Evolutionary conservation across 2,113 vertebrate genomes (phyloP).

Genomic region (Elephantulus edwardii): DNA sequence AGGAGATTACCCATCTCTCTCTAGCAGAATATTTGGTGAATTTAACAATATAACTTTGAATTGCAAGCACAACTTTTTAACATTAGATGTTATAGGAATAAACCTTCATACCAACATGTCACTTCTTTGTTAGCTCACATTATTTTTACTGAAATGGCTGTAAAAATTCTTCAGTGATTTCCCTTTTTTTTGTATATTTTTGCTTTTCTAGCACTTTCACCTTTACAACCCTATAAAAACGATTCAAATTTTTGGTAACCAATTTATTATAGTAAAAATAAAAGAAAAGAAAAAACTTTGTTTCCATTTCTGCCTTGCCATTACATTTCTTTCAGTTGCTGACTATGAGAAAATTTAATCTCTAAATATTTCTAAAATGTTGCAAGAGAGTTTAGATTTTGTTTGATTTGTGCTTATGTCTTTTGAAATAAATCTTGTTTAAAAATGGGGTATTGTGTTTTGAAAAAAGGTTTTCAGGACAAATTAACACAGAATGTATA

Average conservation of each 20-base stretch:
- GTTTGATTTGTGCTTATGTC: conserved; percentile 25
- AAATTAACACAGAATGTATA: too few species aligned
- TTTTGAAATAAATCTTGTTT: conserved; percentile 12
- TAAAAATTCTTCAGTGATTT: not conserved
- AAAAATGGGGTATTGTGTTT: conserved; percentile 2
- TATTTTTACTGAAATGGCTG: conserved; percentile 10
- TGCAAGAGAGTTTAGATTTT: not conserved
- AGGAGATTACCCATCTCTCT: too few species aligned
- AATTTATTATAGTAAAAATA: conserved; percentile 1
- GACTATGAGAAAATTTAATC: not conserved
- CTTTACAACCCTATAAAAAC: not conserved
- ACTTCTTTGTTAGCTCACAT: too few species aligned
- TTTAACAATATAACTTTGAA: too few species aligned
- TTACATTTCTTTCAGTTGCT: not conserved
- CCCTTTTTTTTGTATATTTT: not conserved
- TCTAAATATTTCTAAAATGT: not conserved
- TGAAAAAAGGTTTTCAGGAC: too few species aligned
- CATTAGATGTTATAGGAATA: too few species aligned
- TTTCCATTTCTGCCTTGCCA: not conserved
- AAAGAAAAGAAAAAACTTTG: not conserved
- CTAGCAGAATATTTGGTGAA: too few species aligned
- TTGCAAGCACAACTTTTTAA: too few species aligned
- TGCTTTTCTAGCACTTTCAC: conserved; percentile 3
- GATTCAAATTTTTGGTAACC: not conserved
- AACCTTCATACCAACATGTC: too few species aligned